Evolutionary conservation across 2,797 vertebrate genomes (phyloP), one percentile per base, ranked within the genome.

Genomic region (Rallus crepitans): DNA sequence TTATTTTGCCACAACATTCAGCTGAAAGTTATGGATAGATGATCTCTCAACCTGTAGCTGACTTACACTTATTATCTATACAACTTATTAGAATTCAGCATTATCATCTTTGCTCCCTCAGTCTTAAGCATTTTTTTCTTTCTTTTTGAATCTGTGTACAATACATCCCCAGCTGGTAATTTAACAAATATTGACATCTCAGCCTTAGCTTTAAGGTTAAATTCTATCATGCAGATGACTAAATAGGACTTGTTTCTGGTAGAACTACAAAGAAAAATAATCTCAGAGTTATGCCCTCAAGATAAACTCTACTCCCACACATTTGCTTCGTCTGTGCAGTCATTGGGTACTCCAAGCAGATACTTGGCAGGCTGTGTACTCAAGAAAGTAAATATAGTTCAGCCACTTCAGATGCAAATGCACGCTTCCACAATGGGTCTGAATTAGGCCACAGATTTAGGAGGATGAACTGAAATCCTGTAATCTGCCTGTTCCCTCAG

Each of bases 381-480:
- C 21, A 70, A 77, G 28, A 55, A 91, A 64, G 52, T 81, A 91
- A 94, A 92, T 82, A 80, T 33, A 91, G 60, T 42, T 87, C 84
- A 85, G 37, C 33, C 48, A 78, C 61, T 66, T 77, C 17, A 87
- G 65, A 93, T 89, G 84, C 78, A 82, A 85, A 75, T 35, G 15
- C n/a, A 13, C 5, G 10, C 56, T 85, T 87, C 40, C 45, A 89
- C 81, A 94, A 61, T 75, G 81, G 17, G 27, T 75, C 70, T 84
- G 71, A 89, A 93, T 92, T 57, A 89, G 71, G 56, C 72, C 73
- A 77, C 66, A 82, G 60, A 88, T 87, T 85, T 48, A 42, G 55
- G 66, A 88, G 33, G 19, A 90, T 12, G n/a, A 82, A 37, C 81
- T 84, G 52, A 88, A 94, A 82, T 83, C 39, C 59, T 80, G 63